Percentiles rank a stretch among this genome's conserved stretches.
Evolutionary conservation across 2,888 invertebrate genomes (phyloP).

Genomic region (Macaria notata): DNA sequence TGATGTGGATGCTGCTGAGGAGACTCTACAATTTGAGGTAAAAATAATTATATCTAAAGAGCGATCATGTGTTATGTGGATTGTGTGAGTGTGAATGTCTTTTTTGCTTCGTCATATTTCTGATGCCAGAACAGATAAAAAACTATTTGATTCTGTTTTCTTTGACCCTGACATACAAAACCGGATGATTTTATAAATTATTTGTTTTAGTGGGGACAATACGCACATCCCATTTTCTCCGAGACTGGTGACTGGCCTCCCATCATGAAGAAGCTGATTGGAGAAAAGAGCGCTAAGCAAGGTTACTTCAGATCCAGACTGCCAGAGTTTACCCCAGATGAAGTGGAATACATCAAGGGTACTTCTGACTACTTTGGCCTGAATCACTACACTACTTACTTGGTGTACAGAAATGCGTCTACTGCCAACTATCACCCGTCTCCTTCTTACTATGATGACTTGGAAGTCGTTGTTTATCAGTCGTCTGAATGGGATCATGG

Average conservation of each 20-base stretch:
- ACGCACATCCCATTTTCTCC: constrained; percentile 80
- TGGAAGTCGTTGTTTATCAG: constrained; percentile 8
- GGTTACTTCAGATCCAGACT: constrained; percentile 74
- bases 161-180: too few relatives aligned
- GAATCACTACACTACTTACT: constrained; percentile 82
- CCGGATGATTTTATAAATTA: too few relatives aligned
- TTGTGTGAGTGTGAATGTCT: too few relatives aligned
- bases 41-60: too few relatives aligned
- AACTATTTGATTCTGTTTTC: too few relatives aligned
- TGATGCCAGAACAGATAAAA: too few relatives aligned
- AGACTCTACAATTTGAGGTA: constrained; percentile 67
- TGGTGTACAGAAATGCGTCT: constrained; percentile 44
- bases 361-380: constrained; percentile 84
- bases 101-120: too few relatives aligned
- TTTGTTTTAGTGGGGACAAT: constrained; percentile 68
- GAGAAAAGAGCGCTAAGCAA: constrained; percentile 70
- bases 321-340: constrained; percentile 74
- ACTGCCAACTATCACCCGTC: constrained; percentile 1
- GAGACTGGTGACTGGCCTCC: constrained; percentile 82
- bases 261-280: constrained; percentile 77
- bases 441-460: constrained; percentile 20
- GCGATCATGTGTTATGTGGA: too few relatives aligned
- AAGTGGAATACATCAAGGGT: constrained; percentile 76
- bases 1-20: constrained; percentile 64
- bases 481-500: constrained; percentile 13